These are phyloP conservation scores for Pygoscelis antarcticus DNA, from an alignment of 2,113 vertebrate genomes.

Conservation along the genomic window DNA sequence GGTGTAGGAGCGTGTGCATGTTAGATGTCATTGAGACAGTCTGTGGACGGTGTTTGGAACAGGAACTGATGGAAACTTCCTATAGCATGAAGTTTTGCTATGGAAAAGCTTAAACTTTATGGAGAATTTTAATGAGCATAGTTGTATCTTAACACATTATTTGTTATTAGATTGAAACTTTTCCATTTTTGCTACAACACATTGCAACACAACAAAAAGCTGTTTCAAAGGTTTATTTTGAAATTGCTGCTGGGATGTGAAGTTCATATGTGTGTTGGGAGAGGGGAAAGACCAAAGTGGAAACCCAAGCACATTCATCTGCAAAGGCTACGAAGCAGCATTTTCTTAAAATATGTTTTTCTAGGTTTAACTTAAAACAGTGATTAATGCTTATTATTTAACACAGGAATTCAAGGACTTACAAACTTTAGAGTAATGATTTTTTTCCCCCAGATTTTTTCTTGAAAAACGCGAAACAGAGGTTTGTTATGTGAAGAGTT, in stretches of 20 bases:
- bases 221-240: background rate
- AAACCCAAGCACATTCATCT: background rate
- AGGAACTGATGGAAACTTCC: background rate
- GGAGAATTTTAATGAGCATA: background rate
- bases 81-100: background rate
- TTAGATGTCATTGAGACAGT: background rate
- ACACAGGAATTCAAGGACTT: background rate
- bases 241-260: background rate
- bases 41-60: background rate
- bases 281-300: background rate
- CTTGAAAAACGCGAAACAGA: background rate
- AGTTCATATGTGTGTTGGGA: background rate
- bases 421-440: background rate
- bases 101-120: background rate
- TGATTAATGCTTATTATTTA: constrained; percentile 15
- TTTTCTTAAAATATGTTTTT: background rate
- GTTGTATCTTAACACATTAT: background rate
- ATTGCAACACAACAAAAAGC: background rate
- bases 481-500: constrained; percentile 2
- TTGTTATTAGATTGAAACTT: background rate
- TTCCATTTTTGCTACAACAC: background rate
- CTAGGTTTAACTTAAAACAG: background rate
- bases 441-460: background rate
- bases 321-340: background rate
- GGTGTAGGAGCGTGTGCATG: background rate